Evolutionary conservation across 2,113 vertebrate genomes (phyloP).

Genomic region (Poeciliopsis occidentalis): DNA sequence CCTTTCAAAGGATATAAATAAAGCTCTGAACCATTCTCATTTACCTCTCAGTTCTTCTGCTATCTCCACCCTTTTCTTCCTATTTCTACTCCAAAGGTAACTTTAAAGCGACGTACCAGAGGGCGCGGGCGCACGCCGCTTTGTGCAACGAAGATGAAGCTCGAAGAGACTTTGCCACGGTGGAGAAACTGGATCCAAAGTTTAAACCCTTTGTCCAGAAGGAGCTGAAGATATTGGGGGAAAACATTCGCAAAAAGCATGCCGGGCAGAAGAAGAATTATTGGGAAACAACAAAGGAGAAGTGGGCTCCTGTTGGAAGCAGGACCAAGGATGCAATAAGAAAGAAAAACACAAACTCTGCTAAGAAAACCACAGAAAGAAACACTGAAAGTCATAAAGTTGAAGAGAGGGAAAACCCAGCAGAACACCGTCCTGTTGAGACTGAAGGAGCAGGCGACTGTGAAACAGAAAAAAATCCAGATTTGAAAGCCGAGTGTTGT

Average conservation of each 20-base stretch:
- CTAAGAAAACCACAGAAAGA: slow-evolving; percentile 31
- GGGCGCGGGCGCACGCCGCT: slow-evolving; percentile 80
- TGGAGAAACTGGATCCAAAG: slow-evolving; percentile 78
- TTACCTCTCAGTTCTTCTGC: background rate
- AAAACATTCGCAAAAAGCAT: slow-evolving; percentile 75
- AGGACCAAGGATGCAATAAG: slow-evolving; percentile 27
- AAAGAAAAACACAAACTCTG: slow-evolving; percentile 35
- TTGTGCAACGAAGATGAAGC: slow-evolving; percentile 81
- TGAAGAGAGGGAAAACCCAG: slow-evolving; percentile 24
- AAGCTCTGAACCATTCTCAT: background rate
- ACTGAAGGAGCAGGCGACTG: slow-evolving; percentile 11
- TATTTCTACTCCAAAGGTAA: slow-evolving; percentile 75
- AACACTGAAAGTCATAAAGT: slow-evolving; percentile 10
- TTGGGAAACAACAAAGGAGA: slow-evolving; percentile 69
- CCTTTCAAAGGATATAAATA: background rate
- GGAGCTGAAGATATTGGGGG: slow-evolving; percentile 81
- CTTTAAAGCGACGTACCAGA: slow-evolving; percentile 85
- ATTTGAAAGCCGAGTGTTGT: slow-evolving; percentile 37
- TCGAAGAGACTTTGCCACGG: slow-evolving; percentile 71
- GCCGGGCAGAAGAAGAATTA: slow-evolving; percentile 82
- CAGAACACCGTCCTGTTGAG: slow-evolving; percentile 21
- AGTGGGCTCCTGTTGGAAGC: slow-evolving; percentile 63
- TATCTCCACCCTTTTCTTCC: slow-evolving; percentile 3
- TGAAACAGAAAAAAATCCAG: slow-evolving; percentile 34
- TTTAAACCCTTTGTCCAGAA: slow-evolving; percentile 75